Conservation (phyloP, 2,797 vertebrate species). For the Semaprochilodus insignis region DNA sequence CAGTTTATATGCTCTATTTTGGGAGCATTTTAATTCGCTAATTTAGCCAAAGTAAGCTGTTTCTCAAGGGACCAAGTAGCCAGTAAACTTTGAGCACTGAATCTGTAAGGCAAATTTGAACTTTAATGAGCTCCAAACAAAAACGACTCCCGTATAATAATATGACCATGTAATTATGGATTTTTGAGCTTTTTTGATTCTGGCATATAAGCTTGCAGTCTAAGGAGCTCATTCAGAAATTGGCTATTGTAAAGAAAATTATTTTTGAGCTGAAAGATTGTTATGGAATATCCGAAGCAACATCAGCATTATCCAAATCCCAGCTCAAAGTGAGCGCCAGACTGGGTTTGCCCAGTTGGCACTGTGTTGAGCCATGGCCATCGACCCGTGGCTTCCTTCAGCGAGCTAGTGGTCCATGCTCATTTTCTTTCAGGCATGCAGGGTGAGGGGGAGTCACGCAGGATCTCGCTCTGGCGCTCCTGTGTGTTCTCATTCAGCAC, state of each 20-base stretch:
- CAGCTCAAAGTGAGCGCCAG: conserved; percentile 52
- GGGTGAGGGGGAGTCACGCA: conserved; percentile 47
- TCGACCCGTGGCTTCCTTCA: conserved; percentile 62
- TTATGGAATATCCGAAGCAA: neutral
- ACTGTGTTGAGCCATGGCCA: conserved; percentile 67
- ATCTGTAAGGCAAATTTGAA: too few relatives aligned
- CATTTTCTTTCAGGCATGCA: conserved; percentile 66
- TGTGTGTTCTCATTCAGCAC: conserved; percentile 83
- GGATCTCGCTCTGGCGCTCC: conserved; percentile 75
- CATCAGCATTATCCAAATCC: neutral
- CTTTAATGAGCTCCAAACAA: too few relatives aligned
- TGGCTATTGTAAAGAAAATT: neutral
- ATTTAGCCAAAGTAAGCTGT: too few relatives aligned
- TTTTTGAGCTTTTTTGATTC: neutral
- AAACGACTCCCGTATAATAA: too few relatives aligned
- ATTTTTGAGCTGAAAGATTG: neutral
- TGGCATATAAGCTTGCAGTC: neutral
- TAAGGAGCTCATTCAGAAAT: neutral
- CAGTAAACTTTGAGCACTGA: too few relatives aligned
- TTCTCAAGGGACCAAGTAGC: too few relatives aligned
- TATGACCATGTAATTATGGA: neutral
- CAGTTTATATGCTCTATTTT: too few relatives aligned
- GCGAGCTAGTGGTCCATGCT: conserved; percentile 61
- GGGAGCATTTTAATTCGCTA: too few relatives aligned
- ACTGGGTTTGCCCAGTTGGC: conserved; percentile 52